Conservation (phyloP, 53 echinoderm and acorn worm genomes). For the Mesocentrotus franciscanus region DNA sequence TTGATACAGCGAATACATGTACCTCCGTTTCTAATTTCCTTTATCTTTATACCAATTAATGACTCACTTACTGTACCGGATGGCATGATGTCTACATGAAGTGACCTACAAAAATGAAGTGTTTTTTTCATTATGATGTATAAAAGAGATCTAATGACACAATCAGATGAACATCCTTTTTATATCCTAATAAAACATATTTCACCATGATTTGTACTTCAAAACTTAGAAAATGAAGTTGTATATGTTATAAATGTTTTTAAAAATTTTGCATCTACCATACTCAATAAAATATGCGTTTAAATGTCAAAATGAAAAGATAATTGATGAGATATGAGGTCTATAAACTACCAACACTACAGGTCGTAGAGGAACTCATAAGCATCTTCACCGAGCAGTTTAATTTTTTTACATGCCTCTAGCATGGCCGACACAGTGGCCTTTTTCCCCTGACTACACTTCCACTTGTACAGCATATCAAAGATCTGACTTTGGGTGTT, state of each 20-base stretch:
- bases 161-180: too few relatives aligned
- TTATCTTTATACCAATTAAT: neutral
- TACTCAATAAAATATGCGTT: neutral
- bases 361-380: conserved; percentile 52
- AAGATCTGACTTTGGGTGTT: conserved; percentile 48
- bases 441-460: conserved; percentile 1
- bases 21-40: neutral
- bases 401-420: conserved; percentile 45
- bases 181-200: too few relatives aligned
- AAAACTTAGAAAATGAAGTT: too few relatives aligned
- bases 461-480: conserved; percentile 65
- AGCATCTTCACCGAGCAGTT: conserved; percentile 37
- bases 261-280: too few relatives aligned
- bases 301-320: neutral
- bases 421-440: conserved; percentile 34
- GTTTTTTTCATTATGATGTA: too few relatives aligned
- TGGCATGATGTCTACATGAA: neutral
- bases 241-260: too few relatives aligned
- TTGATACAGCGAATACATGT: neutral
- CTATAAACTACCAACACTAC: neutral
- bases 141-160: too few relatives aligned
- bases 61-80: neutral
- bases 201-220: too few relatives aligned
- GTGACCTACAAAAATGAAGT: neutral
- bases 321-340: neutral